phyloP scores from a whole-genome alignment of 2,113 vertebrate species.

The Perca fluviatilis region DNA sequence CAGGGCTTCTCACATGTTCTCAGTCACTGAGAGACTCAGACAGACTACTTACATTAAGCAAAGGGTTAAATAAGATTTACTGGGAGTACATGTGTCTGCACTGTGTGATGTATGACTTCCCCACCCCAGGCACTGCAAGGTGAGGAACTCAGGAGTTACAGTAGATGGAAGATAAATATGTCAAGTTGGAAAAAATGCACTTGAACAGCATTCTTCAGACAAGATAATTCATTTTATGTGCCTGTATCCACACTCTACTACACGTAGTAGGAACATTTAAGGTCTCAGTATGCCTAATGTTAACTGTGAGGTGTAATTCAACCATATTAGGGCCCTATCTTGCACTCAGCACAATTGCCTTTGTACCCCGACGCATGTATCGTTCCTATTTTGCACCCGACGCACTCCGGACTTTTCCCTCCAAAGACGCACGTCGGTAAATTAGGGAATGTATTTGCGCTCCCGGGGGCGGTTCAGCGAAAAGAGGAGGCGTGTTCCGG shows the following conservation, averaged over 20 bases:
- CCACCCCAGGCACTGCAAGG: background rate
- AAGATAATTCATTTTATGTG: background rate
- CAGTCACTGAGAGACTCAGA: background rate
- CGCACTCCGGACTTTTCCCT: too few relatives aligned
- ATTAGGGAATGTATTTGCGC: too few relatives aligned
- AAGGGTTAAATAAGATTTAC: constrained; percentile 5
- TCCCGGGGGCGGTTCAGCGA: too few relatives aligned
- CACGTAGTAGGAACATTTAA: background rate
- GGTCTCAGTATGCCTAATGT: background rate
- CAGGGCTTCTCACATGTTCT: background rate
- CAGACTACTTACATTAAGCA: background rate
- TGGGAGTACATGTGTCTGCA: background rate
- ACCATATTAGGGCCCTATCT: too few relatives aligned
- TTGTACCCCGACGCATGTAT: too few relatives aligned
- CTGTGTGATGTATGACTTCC: background rate
- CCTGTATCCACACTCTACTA: background rate
- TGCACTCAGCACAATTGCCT: too few relatives aligned
- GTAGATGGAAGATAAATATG: background rate
- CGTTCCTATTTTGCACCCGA: too few relatives aligned
- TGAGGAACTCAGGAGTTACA: constrained; percentile 5
- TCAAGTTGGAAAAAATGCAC: constrained; percentile 1
- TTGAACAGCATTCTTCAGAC: background rate
- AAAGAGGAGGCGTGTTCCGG: too few relatives aligned
- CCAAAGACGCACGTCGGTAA: too few relatives aligned
- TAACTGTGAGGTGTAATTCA: background rate